phyloP scores from a whole-genome alignment of 2,113 vertebrate genomes.

The Chiloscyllium plagiosum region DNA sequence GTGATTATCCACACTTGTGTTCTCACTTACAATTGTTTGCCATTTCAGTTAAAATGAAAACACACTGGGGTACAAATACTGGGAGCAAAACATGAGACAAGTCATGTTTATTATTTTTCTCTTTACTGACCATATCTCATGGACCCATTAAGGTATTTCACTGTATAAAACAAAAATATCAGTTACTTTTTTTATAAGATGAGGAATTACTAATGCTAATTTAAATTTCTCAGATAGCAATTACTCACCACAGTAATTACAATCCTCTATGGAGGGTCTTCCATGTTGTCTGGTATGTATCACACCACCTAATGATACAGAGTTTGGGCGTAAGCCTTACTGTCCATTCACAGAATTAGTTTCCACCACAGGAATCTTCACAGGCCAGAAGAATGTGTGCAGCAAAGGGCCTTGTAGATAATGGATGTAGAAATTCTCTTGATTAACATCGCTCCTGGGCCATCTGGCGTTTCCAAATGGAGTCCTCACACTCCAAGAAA shows the following conservation, averaged over 20 bases:
- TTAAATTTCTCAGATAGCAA: conserved; percentile 26
- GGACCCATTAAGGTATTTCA: background rate
- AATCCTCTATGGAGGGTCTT: conserved; percentile 2
- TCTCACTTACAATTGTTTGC: background rate
- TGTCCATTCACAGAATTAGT: conserved; percentile 17
- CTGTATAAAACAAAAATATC: background rate
- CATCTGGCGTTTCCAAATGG: background rate
- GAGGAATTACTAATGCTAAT: background rate
- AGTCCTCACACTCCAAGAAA: conserved; percentile 3
- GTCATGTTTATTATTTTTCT: background rate
- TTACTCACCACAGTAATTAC: conserved; percentile 30
- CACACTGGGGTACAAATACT: background rate
- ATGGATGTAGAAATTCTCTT: background rate
- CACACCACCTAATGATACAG: conserved; percentile 2
- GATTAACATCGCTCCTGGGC: background rate
- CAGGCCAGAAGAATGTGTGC: background rate
- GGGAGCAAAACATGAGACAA: background rate
- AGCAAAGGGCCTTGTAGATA: background rate
- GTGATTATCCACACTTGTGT: background rate
- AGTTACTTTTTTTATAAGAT: background rate
- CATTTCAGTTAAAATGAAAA: background rate
- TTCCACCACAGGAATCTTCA: background rate
- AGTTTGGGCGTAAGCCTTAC: background rate
- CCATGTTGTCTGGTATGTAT: background rate
- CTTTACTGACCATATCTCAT: background rate